These are phyloP conservation scores for Clostera curtula DNA, from an alignment of 2,888 invertebrate species.

Conservation along the genomic window DNA sequence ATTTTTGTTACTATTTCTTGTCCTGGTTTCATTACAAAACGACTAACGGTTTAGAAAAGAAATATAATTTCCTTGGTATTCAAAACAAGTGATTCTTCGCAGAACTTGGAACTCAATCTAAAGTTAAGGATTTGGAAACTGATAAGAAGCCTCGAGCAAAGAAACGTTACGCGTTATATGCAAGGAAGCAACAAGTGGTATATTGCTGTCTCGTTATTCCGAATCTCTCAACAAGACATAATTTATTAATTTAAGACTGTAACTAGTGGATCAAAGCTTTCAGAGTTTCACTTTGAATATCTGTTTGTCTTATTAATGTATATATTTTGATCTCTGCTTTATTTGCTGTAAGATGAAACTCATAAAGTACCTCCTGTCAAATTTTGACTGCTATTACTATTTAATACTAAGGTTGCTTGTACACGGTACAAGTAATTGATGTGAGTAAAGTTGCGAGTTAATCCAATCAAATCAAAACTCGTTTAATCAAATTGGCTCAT, in stretches of 20 bases:
- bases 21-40: no score
- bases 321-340: no score
- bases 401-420: no score
- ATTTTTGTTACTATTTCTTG: no score
- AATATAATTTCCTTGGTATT: slow-evolving; percentile 23
- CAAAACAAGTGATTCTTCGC: slow-evolving; percentile 23
- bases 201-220: slow-evolving; percentile 21
- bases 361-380: no score
- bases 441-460: no score
- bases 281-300: slow-evolving; percentile 4
- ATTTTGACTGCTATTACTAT: no score
- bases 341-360: no score
- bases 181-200: slow-evolving; percentile 41
- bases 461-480: no score
- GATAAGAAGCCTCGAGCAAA: slow-evolving; percentile 36
- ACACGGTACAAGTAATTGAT: no score
- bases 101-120: slow-evolving; percentile 47
- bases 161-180: slow-evolving; percentile 29
- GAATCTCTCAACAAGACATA: slow-evolving; percentile 17
- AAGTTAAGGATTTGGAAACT: slow-evolving; percentile 42
- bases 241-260: slow-evolving; percentile 17
- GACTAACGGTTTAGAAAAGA: no score
- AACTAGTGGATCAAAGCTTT: slow-evolving; percentile 17
- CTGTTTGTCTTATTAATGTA: slow-evolving; percentile 6
- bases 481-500: no score